phyloP scores from a whole-genome alignment of 2,113 vertebrate genomes.

The Corapipo altera region DNA sequence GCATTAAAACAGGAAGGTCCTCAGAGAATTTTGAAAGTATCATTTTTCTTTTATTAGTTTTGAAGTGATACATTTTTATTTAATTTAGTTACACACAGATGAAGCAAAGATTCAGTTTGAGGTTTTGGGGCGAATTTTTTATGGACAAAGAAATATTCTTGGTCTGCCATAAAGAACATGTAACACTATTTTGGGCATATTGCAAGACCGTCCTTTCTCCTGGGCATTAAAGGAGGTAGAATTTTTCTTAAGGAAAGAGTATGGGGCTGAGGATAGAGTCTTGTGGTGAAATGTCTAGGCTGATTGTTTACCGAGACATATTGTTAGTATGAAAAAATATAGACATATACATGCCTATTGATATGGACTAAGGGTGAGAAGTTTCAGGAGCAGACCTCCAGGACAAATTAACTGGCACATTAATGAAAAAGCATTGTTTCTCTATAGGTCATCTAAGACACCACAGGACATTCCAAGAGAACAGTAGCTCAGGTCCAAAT shows the following conservation, averaged over 20 bases:
- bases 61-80: background rate
- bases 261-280: background rate
- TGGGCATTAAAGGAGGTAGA: background rate
- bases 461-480: background rate
- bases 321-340: background rate
- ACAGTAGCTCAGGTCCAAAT: background rate
- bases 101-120: background rate
- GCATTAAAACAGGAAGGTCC: background rate
- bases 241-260: background rate
- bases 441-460: background rate
- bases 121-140: fast-evolving
- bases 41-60: background rate
- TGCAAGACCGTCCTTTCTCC: background rate
- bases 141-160: background rate
- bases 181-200: background rate
- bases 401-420: background rate
- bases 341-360: background rate
- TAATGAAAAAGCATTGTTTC: background rate
- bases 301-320: background rate
- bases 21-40: background rate
- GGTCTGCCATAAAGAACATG: background rate
- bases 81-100: background rate
- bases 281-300: background rate
- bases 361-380: background rate
- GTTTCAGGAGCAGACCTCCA: background rate